These are phyloP conservation scores for Trachemys scripta DNA, from an alignment of 2,113 vertebrate species.

Conservation along the genomic window DNA sequence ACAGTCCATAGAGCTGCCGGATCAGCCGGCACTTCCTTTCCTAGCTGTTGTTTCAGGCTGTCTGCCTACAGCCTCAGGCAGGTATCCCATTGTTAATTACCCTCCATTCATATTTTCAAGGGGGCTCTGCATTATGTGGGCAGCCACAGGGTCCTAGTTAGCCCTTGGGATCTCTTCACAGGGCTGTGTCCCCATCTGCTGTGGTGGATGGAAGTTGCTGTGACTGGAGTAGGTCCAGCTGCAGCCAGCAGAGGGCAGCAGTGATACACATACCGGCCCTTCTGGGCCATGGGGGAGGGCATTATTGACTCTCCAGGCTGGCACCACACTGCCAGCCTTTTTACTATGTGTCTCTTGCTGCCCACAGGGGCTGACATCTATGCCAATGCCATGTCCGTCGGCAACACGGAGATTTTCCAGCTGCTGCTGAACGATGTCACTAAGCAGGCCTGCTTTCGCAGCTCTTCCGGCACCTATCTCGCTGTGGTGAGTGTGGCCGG, in stretches of 20 bases:
- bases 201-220: not conserved
- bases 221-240: not conserved
- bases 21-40: not conserved
- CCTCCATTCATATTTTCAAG: no score
- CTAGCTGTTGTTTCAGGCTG: not conserved
- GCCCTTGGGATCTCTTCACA: not conserved
- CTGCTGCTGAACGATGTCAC: constrained; percentile 6
- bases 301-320: not conserved
- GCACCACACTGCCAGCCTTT: not conserved
- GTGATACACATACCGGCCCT: no score
- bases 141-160: not conserved
- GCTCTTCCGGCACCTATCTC: constrained; percentile 18
- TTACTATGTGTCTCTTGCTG: not conserved
- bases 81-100: not conserved
- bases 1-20: not conserved
- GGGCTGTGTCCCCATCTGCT: not conserved
- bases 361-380: constrained; percentile 26
- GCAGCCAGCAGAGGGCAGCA: not conserved
- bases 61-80: not conserved
- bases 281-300: not conserved
- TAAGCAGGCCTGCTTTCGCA: constrained; percentile 34
- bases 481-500: not conserved
- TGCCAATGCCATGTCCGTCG: not conserved
- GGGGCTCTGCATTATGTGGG: not conserved
- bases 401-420: constrained; percentile 40